phyloP scores from a whole-genome alignment of 2,888 invertebrate species.

The Rhagium mordax region DNA sequence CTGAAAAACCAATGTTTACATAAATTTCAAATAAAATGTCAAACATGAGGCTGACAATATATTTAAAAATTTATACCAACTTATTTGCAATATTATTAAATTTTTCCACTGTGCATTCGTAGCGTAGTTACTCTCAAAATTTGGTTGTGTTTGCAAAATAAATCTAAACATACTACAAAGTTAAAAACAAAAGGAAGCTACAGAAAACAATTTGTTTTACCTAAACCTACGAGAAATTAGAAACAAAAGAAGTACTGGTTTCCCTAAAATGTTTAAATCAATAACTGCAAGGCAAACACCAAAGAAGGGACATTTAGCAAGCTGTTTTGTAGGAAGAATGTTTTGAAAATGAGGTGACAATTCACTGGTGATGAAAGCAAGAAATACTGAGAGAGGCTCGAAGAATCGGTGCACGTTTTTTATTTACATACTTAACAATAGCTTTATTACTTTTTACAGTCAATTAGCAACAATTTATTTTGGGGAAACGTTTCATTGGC shows the following conservation, averaged over 20 bases:
- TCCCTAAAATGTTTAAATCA: slow-evolving; percentile 28
- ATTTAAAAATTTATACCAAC: no score
- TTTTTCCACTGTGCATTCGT: neutral
- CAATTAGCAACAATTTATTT: neutral
- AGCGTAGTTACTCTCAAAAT: no score
- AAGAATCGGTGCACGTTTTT: slow-evolving; percentile 51
- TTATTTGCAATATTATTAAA: neutral
- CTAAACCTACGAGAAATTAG: neutral
- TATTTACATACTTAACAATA: slow-evolving; percentile 4
- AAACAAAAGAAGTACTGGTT: neutral
- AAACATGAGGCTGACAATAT: no score
- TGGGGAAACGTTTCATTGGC: neutral
- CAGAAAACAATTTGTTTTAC: slow-evolving; percentile 29
- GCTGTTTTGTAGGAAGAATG: neutral
- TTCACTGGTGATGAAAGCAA: neutral
- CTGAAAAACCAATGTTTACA: no score
- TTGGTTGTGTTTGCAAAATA: slow-evolving; percentile 25
- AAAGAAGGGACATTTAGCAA: slow-evolving; percentile 24
- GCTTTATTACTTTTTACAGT: neutral
- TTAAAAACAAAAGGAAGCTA: slow-evolving; percentile 42
- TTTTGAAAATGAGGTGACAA: neutral
- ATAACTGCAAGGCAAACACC: slow-evolving; percentile 24
- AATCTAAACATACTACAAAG: slow-evolving; percentile 13
- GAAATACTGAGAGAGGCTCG: slow-evolving; percentile 19
- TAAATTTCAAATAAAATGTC: no score